Evolutionary conservation across 2,888 invertebrate genomes (phyloP).

Genomic region (Drosophila stalkeri): DNA sequence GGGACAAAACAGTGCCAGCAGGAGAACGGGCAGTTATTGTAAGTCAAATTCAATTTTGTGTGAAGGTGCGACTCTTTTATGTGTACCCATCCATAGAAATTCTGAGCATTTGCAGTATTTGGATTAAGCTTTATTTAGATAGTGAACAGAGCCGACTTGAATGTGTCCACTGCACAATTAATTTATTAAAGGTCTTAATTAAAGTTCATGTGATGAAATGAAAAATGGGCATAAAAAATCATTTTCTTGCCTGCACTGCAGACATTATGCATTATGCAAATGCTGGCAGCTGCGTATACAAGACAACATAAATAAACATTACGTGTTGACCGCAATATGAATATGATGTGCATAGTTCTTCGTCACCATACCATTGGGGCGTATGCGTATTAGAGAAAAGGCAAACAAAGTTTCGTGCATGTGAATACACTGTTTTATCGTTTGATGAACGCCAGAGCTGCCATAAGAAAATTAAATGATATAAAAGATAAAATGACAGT

Average conservation of each 20-base stretch:
- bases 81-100: slow-evolving; percentile 21
- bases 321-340: slow-evolving; percentile 65
- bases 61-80: slow-evolving; percentile 45
- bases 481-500: slow-evolving; percentile 58
- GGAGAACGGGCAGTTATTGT: slow-evolving; percentile 17
- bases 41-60: slow-evolving; percentile 66
- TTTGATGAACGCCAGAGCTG: slow-evolving; percentile 22
- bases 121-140: slow-evolving; percentile 18
- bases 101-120: slow-evolving; percentile 15
- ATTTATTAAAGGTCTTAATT: slow-evolving; percentile 49
- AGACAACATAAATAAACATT: slow-evolving; percentile 68
- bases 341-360: slow-evolving; percentile 48
- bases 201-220: slow-evolving; percentile 54
- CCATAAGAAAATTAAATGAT: slow-evolving; percentile 34
- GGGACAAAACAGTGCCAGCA: neutral
- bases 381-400: slow-evolving; percentile 50
- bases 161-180: neutral
- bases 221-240: slow-evolving; percentile 27
- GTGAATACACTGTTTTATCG: slow-evolving; percentile 17
- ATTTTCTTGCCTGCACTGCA: slow-evolving; percentile 21
- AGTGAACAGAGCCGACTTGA: neutral
- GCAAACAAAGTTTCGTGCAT: slow-evolving; percentile 20
- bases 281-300: slow-evolving; percentile 32
- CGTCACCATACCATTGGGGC: slow-evolving; percentile 38
- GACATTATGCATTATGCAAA: slow-evolving; percentile 67